These are phyloP conservation scores for Microctenopoma stevenorrisi DNA, from an alignment of 2,797 vertebrate genomes.

Conservation along the genomic window DNA sequence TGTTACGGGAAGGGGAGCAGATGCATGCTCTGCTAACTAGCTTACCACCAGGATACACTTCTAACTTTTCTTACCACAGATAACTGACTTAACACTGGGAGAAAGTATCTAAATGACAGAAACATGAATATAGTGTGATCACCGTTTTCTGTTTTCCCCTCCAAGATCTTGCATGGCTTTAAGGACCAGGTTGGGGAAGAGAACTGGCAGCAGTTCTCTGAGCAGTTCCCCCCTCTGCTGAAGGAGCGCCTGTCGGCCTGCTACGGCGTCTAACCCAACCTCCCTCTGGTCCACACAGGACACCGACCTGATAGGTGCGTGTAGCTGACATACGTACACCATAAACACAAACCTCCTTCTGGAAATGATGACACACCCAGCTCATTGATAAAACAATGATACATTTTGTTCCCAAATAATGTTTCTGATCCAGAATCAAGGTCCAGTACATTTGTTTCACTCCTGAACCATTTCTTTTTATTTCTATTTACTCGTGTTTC, in stretches of 20 bases:
- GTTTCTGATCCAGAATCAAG: conserved; percentile 62
- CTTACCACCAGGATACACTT: too few relatives aligned
- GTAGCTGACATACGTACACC: neutral
- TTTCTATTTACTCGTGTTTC: neutral
- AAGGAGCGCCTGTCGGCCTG: conserved; percentile 95
- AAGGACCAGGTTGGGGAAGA: conserved; percentile 96
- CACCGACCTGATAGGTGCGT: conserved; percentile 80
- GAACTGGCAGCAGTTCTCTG: conserved; percentile 97
- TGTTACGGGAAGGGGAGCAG: neutral
- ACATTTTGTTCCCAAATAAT: conserved; percentile 69
- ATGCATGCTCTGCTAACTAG: neutral
- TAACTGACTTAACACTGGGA: too few relatives aligned
- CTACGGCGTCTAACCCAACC: conserved; percentile 89
- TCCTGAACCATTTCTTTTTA: too few relatives aligned
- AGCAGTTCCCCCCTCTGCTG: conserved; percentile 94
- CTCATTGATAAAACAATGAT: conserved; percentile 74
- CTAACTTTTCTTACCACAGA: too few relatives aligned
- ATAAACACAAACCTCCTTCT: neutral
- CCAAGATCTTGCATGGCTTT: conserved; percentile 94
- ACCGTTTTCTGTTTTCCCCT: neutral
- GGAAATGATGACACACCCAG: conserved; percentile 78
- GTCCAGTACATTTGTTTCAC: rapidly evolving
- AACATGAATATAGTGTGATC: neutral
- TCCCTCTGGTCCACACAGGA: conserved; percentile 66
- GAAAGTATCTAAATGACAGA: too few relatives aligned